Evolutionary conservation across 2,113 vertebrate genomes (phyloP).

Genomic region (Malurus alboscapulatus): DNA sequence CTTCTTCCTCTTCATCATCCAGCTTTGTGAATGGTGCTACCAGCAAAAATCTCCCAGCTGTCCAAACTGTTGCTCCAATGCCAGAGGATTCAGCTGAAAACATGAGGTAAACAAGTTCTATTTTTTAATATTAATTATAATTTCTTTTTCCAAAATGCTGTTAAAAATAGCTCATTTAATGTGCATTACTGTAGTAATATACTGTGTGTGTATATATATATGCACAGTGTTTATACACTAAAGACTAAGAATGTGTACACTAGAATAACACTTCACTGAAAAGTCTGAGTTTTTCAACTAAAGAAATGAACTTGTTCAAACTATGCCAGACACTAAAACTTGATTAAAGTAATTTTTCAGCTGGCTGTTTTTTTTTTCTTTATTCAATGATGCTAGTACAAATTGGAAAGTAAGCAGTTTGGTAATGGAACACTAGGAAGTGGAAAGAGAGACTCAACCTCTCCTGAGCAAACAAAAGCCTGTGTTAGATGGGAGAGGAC

Average conservation of each 20-base stretch:
- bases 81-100: conserved; percentile 96
- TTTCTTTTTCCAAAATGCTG: background rate
- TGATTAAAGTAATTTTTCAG: background rate
- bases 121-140: background rate
- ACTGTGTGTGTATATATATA: background rate
- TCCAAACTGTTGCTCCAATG: conserved; percentile 96
- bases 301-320: background rate
- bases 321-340: background rate
- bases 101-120: conserved; percentile 80
- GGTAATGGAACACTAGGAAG: background rate
- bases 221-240: background rate
- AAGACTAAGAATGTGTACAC: background rate
- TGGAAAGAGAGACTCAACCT: background rate
- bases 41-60: conserved; percentile 97
- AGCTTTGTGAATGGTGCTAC: conserved; percentile 98
- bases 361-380: background rate
- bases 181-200: background rate
- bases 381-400: background rate
- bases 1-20: conserved; percentile 93
- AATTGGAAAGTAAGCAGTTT: background rate
- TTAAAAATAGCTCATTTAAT: background rate
- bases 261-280: background rate
- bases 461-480: background rate
- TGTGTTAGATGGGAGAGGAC: background rate
- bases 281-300: background rate